Evolutionary conservation across 2,888 invertebrate genomes (phyloP).

Genomic region (Melolontha melolontha): DNA sequence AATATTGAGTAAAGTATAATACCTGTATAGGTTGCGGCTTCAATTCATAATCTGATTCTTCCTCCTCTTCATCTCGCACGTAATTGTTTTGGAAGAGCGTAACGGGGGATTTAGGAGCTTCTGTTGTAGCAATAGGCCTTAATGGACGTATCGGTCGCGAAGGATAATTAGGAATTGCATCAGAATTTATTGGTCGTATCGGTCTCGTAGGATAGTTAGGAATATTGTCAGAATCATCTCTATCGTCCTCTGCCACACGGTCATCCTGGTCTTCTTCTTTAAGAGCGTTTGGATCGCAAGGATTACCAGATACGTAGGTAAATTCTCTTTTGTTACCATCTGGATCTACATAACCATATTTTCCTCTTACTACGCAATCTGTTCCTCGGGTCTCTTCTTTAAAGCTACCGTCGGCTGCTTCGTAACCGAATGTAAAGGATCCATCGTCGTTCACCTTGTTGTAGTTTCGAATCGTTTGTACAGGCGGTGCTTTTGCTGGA

Average conservation of each 20-base stretch:
- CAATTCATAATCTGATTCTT: constrained; percentile 69
- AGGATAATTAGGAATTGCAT: constrained; percentile 74
- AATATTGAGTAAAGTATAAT: constrained; percentile 24
- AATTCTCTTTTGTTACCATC: constrained; percentile 89
- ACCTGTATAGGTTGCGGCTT: constrained; percentile 61
- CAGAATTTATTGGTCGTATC: constrained; percentile 63
- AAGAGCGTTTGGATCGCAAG: constrained; percentile 87
- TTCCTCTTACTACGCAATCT: constrained; percentile 88
- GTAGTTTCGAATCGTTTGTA: constrained; percentile 86
- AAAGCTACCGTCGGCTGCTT: constrained; percentile 87
- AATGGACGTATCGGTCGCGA: constrained; percentile 60
- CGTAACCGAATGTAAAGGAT: constrained; percentile 87
- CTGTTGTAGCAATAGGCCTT: constrained; percentile 60
- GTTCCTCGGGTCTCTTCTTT: constrained; percentile 88
- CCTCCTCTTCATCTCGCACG: constrained; percentile 71
- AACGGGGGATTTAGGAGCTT: constrained; percentile 68
- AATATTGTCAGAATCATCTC: constrained; percentile 69
- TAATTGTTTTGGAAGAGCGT: constrained; percentile 81
- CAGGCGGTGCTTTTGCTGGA: constrained; percentile 76
- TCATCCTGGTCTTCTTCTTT: constrained; percentile 75
- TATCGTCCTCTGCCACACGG: constrained; percentile 64
- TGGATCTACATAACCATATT: constrained; percentile 89
- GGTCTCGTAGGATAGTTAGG: constrained; percentile 73
- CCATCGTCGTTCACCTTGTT: constrained; percentile 87
- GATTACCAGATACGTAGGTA: constrained; percentile 87